Base-by-base conservation (phyloP, 2,888 invertebrate genomes). In the Nephrotoma flavescens region DNA sequence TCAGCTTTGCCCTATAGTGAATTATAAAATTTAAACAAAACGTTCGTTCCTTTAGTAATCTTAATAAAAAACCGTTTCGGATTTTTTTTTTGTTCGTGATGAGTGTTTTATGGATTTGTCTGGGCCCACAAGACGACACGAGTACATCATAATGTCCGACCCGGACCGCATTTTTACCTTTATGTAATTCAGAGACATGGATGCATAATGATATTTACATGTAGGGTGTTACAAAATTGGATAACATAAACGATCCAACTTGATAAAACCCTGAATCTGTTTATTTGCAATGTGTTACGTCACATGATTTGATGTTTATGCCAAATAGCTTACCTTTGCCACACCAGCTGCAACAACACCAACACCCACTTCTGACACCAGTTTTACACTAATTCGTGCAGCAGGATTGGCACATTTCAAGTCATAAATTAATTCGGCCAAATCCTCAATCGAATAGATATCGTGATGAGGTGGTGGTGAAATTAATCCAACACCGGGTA, bases 401-500 rank as follows among this genome's bases (percentile, higher is more conserved):
- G 93, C 93, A 0, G 99, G 99, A 92, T 99, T 99, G 88, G 99
- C 97, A 90, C 97, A 98, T 92, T 99, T 99, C 88, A 99, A 93
- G 92, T 99, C 99, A 91, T 99, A 99, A 90, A 99, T 99, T 87
- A 99, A 93, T 92, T 99, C 98, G 0, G 99, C 98, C 89, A 99
- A 93, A 93, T 99, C 99, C 92, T 99, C 99, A 90, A 99, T 99
- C 86, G 98, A 99, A 92, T 99, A 99, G 92, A 99, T 99, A 90
- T 99, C 99, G 93, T 99, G 99, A 92, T 99, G 99, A 2, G 99
- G 99, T 9, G 99, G 99, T 6, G 99, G 99, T 0, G 98, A 99
- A 91, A 99, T 99, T 7, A 99, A 93, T 6, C 99, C 99, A 9
- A 99, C 99, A 4, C 98, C 98, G 0, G 99, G 94, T 2, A 99